Base-by-base conservation (phyloP, 2,888 invertebrate genomes). In the Hemithea aestivaria region DNA sequence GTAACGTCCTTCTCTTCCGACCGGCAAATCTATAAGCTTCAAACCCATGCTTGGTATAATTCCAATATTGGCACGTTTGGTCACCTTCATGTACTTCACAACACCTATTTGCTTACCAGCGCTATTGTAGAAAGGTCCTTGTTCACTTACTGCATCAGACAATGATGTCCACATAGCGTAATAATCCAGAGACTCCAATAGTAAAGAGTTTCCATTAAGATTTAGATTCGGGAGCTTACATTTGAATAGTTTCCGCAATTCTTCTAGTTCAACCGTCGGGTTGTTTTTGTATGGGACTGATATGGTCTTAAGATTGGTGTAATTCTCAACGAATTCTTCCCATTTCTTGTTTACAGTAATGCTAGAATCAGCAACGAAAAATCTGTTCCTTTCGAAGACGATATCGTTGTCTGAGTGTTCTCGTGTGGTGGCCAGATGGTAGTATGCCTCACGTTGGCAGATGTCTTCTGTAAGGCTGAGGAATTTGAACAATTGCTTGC, bases 131-230 rank as follows among this genome's bases (percentile, higher is more conserved):
- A 63, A 63, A 0, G 63, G 53, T 11, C 49, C 47, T 2, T 32
- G 31, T 11, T 52, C 44, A 3, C 54, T 29, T 0, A 29, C 26
- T 2, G 54, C 50, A 10, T 57, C 49, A 7, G 45, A 16, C 21
- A 57, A 63, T 0, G 55, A 53, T 7, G 52, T n/a, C n/a, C n/a
- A n/a, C n/a, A 60, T 12, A 1, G 57, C 63, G 0, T 44, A 42
- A 5, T 51, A 62, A 7, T 59, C 55, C 22, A 63, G 25, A 1
- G 53, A 45, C 30, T 62, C 57, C 7, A 58, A 8, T 7, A 63
- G 24, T 0, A 60, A 35, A 0, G 63, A 63, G 23, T 63, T 61
- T 1, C 62, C 62, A 2, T 10, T 45, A 1, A 56, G 22, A 29
- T 58, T 23, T 0, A 50, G 36, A 7, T 20, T 35, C 9, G 37